Conservation (phyloP, 2,113 vertebrate genomes). For the Gallinago media region DNA sequence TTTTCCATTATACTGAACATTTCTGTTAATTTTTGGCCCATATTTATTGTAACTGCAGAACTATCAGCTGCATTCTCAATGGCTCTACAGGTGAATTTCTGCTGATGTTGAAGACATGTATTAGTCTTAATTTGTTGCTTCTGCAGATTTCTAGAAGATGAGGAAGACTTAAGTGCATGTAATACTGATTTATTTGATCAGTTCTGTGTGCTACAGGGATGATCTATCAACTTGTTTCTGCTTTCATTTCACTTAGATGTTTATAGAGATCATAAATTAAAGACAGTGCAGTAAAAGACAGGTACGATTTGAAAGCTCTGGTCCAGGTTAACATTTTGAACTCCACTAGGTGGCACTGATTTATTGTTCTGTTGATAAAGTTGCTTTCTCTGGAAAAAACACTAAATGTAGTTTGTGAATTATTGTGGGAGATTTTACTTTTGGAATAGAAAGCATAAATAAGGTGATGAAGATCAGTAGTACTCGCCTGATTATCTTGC, state of each 20-base stretch:
- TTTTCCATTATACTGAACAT: rapidly evolving
- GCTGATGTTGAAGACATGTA: neutral
- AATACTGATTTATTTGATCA: neutral
- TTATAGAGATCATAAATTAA: neutral
- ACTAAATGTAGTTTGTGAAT: neutral
- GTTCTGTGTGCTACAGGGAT: neutral
- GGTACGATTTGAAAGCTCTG: neutral
- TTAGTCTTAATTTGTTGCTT: neutral
- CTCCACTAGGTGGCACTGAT: constrained; percentile 52
- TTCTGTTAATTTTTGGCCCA: neutral
- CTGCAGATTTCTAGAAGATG: neutral
- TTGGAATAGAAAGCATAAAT: neutral
- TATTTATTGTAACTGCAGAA: neutral
- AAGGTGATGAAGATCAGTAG: neutral
- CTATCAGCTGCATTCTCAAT: neutral
- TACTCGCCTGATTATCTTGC: neutral
- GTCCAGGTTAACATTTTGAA: constrained; percentile 19
- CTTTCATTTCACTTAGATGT: neutral
- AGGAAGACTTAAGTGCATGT: neutral
- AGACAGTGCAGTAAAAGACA: neutral
- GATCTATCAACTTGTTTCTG: rapidly evolving
- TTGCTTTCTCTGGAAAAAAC: neutral
- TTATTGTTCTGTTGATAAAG: constrained; percentile 38
- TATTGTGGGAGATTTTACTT: neutral
- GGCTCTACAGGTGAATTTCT: neutral